Conservation (phyloP, 64 coral and sea anemone genomes). For the Pocillopora verrucosa region DNA sequence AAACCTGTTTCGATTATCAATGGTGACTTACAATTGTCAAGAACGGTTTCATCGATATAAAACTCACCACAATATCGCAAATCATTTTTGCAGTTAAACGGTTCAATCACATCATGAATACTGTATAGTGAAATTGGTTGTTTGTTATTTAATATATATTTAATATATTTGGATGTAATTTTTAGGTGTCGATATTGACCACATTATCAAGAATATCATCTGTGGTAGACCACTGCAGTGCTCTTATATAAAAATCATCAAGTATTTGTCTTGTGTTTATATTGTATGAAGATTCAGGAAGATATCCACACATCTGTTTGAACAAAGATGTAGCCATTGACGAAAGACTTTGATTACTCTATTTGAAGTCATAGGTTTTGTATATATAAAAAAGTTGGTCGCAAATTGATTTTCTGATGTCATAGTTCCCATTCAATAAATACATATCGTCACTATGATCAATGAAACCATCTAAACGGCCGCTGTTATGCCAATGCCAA, state of each 20-base stretch:
- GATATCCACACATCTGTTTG: constrained; percentile 37
- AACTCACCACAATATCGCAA: too few species aligned
- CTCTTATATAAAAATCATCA: not conserved
- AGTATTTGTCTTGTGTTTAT: not conserved
- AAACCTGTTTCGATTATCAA: too few species aligned
- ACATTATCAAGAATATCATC: not conserved
- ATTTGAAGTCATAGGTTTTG: constrained; percentile 61
- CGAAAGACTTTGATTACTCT: constrained; percentile 39
- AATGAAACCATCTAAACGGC: constrained; percentile 27
- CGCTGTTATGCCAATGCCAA: constrained; percentile 22
- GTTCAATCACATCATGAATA: not conserved
- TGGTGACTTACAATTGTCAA: not conserved
- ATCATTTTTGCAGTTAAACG: not conserved
- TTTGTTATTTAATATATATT: constrained; percentile 2
- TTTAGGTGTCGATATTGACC: not conserved
- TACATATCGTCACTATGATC: constrained; percentile 44
- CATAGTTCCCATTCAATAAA: constrained; percentile 33
- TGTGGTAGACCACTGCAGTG: constrained; percentile 1
- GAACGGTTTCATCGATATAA: not conserved
- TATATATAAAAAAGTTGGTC: constrained; percentile 39
- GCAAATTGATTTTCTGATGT: constrained; percentile 33
- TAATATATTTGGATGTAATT: not conserved
- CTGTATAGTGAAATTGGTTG: not conserved
- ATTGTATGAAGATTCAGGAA: constrained; percentile 20
- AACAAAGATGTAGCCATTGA: not conserved